Base-by-base conservation (phyloP, 1,140 invertebrate species). In the Belonocnema kinseyi region DNA sequence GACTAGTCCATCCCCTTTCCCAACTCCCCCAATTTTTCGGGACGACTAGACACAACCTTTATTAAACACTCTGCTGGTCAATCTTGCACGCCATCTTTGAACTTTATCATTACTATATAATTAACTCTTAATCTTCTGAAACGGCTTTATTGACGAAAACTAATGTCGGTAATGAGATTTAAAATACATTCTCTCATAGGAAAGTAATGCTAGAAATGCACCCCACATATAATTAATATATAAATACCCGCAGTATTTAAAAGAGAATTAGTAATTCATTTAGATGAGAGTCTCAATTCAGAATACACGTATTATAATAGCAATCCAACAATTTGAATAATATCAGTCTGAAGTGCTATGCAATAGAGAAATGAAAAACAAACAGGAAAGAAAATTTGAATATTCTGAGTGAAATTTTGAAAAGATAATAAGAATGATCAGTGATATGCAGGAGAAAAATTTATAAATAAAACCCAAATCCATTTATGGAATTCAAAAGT, bases 201-300 rank as follows among this genome's bases (percentile, higher is more conserved):
- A 46, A 1, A 11, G 10, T 46, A 10, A 46, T 11, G 40, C 11
- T 10, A 46, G 0, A 46, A 46, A 46, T 46, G 40, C 40, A 46
- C 40, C 40, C 40, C 40, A 46, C 6, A 46, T 33, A 33, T 33
- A 33, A 66, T 12, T 33, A 2, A 3, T 33, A 26, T 66, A 16
- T 2, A 33, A 40, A 66, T 16, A 21, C 61, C 1, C 1, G 10
- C 2, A 46, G 40, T 8, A 16, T 26, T 26, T n/a, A 14, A 66
- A 66, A 40, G 33, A 40, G 16, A 66, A n/a, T 46, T 66, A 40
- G 26, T 66, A 66, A 66, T 13, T 66, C 61, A 40, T 66, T 66
- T 2, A 66, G 61, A 46, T 33, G 6, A 46, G 7, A 40, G 13
- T n/a, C 26, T 46, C 16, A 1, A n/a, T 4, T 13, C 13, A n/a